Base-by-base conservation (phyloP, 2,888 invertebrate genomes). In the Liodrosophila aerea region DNA sequence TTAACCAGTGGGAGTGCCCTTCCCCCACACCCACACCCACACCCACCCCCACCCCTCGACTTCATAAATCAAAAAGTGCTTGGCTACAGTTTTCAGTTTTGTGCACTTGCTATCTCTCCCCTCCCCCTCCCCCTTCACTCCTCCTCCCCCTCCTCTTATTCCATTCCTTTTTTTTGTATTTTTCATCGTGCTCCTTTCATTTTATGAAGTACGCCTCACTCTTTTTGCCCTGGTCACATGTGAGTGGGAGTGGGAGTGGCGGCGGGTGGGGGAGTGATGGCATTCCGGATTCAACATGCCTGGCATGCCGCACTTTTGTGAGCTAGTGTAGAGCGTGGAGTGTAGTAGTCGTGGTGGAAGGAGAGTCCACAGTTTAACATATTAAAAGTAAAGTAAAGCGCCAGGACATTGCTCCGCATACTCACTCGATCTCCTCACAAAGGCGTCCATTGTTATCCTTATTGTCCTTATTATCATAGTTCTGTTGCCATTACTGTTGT, bases 71-170 rank as follows among this genome's bases (percentile, higher is more conserved):
- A 85, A 81, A 78, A 81, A 80, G 86, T 81, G 80, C 81, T 81
- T 81, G 86, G 76, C 81, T 73, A 81, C 84, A 78, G 83, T 80
- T 78, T 77, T 83, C 84, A 77, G 76, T 77, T 76, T 74, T 85
- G 67, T 78, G 82, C 85, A 73, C 74, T 78, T 60, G 82, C 82
- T 84, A 82, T 64, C 61, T 70, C 68, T 73, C 41, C 54, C 39
- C 43, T 50, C 50, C 56, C 41, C 59, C 29, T 43, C 43, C 51
- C 18, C 47, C 30, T 54, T 33, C 18, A 5, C 57, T 34, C 39
- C 36, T 37, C 43, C 40, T 43, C 50, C 15, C 13, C 27, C 22
- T 30, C 12, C 13, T 5, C 7, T 4, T 7, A 13, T 1, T 12
- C 12, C 37, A 36, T 31, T 49, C 50, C 27, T 34, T 52, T 47